phyloP scores from a whole-genome alignment of 2,797 vertebrate genomes.

The Syngnathus acus region DNA sequence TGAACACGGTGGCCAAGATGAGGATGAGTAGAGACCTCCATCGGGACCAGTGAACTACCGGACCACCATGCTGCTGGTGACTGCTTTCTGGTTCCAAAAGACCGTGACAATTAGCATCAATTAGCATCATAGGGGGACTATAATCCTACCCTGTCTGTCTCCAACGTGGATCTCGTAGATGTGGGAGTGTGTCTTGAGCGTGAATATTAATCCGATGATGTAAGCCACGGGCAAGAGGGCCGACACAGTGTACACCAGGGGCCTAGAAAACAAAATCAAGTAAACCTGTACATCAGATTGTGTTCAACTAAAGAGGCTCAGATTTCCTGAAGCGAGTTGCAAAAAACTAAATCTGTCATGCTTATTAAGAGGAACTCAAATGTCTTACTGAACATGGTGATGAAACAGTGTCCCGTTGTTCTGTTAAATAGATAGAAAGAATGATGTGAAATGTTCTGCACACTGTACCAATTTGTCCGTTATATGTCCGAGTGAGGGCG shows the following conservation, averaged over 20 bases:
- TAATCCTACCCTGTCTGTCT: constrained; percentile 59
- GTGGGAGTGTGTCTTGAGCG: constrained; percentile 81
- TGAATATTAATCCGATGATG: constrained; percentile 80
- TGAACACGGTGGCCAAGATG: constrained; percentile 74
- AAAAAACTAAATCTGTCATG: not conserved
- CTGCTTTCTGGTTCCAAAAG: constrained; percentile 37
- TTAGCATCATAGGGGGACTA: too few species aligned
- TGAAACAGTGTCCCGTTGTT: constrained; percentile 69
- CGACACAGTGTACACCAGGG: constrained; percentile 77
- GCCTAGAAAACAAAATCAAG: constrained; percentile 41
- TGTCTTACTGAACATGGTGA: constrained; percentile 68
- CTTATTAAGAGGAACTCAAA: not conserved
- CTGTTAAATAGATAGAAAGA: constrained; percentile 41
- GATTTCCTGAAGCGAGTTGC: too few species aligned
- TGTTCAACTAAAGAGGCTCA: too few species aligned
- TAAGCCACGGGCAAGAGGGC: constrained; percentile 77
- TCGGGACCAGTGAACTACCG: constrained; percentile 76
- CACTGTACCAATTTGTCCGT: too few species aligned
- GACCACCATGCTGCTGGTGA: constrained; percentile 58
- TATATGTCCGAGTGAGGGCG: not conserved
- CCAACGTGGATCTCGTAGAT: constrained; percentile 83
- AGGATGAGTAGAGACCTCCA: constrained; percentile 71
- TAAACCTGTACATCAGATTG: not conserved
- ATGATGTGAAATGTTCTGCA: too few species aligned
- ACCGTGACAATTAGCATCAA: not conserved